Conservation (phyloP, 2,113 vertebrate genomes). For the Rana temporaria region DNA sequence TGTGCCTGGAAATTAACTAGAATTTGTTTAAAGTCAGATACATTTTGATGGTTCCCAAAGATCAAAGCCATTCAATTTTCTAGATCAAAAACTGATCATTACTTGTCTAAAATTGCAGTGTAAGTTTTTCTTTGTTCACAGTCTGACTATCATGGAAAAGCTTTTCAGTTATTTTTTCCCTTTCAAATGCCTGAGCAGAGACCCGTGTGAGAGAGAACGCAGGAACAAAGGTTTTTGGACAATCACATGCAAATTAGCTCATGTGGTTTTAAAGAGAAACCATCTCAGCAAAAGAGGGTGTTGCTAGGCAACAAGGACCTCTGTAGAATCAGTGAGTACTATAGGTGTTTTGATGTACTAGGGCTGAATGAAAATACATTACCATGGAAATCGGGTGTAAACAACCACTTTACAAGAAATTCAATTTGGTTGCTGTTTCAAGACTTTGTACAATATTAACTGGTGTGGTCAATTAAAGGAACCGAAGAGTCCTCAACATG, state of each 20-base stretch:
- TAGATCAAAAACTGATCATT: constrained; percentile 41
- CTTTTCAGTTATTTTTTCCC: constrained; percentile 20
- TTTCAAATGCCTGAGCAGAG: constrained; percentile 34
- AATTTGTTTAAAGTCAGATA: constrained; percentile 24
- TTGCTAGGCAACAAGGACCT: constrained; percentile 42
- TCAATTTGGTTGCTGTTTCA: not conserved
- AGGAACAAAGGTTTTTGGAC: constrained; percentile 52
- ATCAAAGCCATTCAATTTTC: constrained; percentile 27
- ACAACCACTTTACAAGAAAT: not conserved
- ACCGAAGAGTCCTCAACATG: too few relatives aligned
- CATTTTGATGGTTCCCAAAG: not conserved
- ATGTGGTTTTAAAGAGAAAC: constrained; percentile 32
- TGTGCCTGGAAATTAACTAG: not conserved
- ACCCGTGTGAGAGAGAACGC: constrained; percentile 19
- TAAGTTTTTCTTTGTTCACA: constrained; percentile 30
- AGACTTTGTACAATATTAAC: not conserved
- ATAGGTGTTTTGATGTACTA: not conserved
- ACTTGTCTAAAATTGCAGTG: constrained; percentile 31
- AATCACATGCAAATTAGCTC: constrained; percentile 52
- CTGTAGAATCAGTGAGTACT: constrained; percentile 4
- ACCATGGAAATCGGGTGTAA: not conserved
- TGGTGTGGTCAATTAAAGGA: too few relatives aligned
- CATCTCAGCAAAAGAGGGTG: constrained; percentile 10
- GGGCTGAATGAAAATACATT: not conserved
- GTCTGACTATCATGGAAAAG: constrained; percentile 1